Evolutionary conservation across 1,140 invertebrate species (phyloP).

Genomic region (Diprion similis): DNA sequence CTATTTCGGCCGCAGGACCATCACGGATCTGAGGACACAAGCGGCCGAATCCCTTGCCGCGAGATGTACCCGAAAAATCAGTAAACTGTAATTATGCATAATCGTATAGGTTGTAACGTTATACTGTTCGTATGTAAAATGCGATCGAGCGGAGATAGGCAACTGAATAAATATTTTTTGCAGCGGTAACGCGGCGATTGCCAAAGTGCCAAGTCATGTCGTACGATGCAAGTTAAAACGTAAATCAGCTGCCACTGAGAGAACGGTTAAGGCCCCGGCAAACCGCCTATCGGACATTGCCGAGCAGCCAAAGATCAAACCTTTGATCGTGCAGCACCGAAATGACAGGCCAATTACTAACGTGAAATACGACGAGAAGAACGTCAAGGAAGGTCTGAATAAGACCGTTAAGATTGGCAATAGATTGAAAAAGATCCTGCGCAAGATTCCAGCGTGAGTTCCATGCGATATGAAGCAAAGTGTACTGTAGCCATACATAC

Average conservation of each 20-base stretch:
- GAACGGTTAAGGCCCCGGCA: no score
- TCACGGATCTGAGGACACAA: neutral
- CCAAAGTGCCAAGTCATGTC: neutral
- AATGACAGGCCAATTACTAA: neutral
- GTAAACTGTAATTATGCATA: neutral
- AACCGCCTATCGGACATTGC: no score
- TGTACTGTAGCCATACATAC: no score
- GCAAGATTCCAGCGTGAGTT: constrained; percentile 9
- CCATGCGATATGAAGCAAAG: neutral
- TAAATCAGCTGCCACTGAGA: neutral
- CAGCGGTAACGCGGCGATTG: neutral
- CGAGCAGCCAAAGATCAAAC: neutral
- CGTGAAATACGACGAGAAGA: neutral
- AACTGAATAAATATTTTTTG: neutral
- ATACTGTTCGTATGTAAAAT: no score
- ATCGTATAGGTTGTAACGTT: no score
- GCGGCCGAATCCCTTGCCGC: neutral
- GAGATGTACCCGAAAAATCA: neutral
- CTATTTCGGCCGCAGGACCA: neutral
- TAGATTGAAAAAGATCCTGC: neutral
- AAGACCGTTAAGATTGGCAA: neutral
- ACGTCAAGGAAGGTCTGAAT: neutral
- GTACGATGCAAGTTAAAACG: neutral
- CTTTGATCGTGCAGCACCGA: neutral
- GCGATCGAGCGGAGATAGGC: no score